Conservation (phyloP, 2,888 invertebrate species). For the Metellina segmentata region DNA sequence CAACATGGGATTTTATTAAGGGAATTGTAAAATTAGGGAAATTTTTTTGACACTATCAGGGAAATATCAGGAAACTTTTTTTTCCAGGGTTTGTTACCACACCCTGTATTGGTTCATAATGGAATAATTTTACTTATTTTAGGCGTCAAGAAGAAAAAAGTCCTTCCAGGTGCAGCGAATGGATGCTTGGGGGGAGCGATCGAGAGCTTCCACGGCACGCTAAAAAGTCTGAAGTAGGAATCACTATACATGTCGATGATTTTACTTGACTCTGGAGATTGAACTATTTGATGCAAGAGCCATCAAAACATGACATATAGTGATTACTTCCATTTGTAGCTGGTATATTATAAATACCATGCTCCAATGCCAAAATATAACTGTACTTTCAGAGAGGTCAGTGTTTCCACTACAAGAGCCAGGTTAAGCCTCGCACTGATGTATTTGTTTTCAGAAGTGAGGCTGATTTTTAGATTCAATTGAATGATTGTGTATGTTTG, state of each 20-base stretch:
- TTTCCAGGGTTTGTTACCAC: too few relatives aligned
- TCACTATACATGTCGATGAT: conserved; percentile 72
- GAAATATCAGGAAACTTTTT: too few relatives aligned
- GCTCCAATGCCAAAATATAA: conserved; percentile 3
- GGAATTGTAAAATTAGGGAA: not conserved
- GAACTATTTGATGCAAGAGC: not conserved
- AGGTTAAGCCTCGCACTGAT: not conserved
- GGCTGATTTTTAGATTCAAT: not conserved
- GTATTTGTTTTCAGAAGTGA: not conserved
- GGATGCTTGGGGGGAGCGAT: conserved; percentile 71
- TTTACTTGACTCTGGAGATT: conserved; percentile 38
- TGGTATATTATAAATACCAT: conserved; percentile 10
- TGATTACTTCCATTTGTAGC: conserved; percentile 11
- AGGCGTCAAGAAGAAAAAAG: conserved; percentile 72
- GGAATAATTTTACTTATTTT: not conserved
- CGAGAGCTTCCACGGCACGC: conserved; percentile 63
- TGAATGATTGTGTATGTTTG: not conserved
- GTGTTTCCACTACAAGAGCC: conserved; percentile 4
- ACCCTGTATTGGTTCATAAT: not conserved
- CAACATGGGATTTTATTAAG: too few relatives aligned
- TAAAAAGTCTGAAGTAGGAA: conserved; percentile 69
- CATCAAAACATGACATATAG: conserved; percentile 31
- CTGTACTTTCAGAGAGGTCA: not conserved
- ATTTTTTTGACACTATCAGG: not conserved
- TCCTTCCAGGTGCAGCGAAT: conserved; percentile 62